Percentiles rank a stretch among this genome's conserved stretches.
Evolutionary conservation across 92 coral and sea anemone species (phyloP).

Genomic region (Desmophyllum pertusum): DNA sequence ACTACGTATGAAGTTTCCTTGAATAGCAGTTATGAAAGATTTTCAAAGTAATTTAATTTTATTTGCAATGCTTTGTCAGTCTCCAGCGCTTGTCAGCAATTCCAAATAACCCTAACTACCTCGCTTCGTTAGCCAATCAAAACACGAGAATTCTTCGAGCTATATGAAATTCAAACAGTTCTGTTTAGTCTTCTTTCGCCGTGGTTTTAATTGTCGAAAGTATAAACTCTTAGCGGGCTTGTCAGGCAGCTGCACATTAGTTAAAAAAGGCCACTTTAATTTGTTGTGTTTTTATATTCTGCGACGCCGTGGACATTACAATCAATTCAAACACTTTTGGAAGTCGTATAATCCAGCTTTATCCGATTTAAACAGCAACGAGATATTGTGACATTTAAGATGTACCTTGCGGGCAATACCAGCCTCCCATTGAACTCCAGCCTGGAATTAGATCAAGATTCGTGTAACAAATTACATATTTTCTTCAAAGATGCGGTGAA

Average conservation of each 20-base stretch:
- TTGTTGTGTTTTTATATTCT: background rate
- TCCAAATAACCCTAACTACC: background rate
- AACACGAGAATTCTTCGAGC: background rate
- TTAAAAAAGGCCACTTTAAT: too few relatives aligned
- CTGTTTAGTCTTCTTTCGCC: background rate
- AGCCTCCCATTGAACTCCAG: background rate
- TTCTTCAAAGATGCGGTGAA: conserved; percentile 10
- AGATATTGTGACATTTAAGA: too few relatives aligned
- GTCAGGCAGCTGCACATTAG: too few relatives aligned
- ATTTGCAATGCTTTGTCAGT: background rate
- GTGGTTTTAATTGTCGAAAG: background rate
- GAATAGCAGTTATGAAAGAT: background rate
- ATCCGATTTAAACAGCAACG: too few relatives aligned
- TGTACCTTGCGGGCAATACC: background rate
- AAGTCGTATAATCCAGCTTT: too few relatives aligned
- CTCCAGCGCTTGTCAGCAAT: background rate
- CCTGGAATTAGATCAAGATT: background rate
- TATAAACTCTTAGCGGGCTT: background rate
- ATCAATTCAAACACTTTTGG: too few relatives aligned
- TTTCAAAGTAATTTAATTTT: background rate
- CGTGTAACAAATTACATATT: background rate
- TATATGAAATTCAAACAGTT: background rate
- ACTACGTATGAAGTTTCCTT: background rate
- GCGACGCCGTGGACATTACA: background rate
- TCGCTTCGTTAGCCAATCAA: conserved; percentile 2